Percentiles rank a stretch among this genome's conserved stretches.
Conservation (phyloP, 1,140 invertebrate species). For the Cepaea nemoralis region DNA sequence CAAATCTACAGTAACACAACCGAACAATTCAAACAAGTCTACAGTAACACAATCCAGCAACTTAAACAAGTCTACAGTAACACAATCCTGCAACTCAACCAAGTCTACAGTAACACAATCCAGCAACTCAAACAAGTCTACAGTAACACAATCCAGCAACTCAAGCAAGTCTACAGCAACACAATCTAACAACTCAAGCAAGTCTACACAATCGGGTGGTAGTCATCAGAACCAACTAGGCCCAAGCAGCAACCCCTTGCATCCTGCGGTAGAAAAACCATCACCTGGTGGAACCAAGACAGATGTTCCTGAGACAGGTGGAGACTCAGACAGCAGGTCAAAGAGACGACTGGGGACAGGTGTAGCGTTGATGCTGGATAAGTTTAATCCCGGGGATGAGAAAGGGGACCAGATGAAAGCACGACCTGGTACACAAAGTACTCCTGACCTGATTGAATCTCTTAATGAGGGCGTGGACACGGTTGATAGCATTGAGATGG, state of each 20-base stretch:
- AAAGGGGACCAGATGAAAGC: slow-evolving; percentile 40
- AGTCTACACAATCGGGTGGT: background rate
- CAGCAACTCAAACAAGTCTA: slow-evolving; percentile 1
- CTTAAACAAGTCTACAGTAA: background rate
- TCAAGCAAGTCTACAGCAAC: too few relatives aligned
- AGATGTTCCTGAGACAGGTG: background rate
- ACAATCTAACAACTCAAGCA: background rate
- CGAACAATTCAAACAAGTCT: slow-evolving; percentile 8
- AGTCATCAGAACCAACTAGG: background rate
- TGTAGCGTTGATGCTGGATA: slow-evolving; percentile 57
- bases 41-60: background rate
- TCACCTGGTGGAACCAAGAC: background rate
- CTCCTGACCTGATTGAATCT: slow-evolving; percentile 42
- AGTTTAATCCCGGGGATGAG: slow-evolving; percentile 61
- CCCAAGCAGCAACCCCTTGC: background rate
- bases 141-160: too few relatives aligned
- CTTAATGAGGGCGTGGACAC: background rate
- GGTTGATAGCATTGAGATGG: background rate
- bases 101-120: background rate
- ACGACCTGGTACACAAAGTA: slow-evolving; percentile 44
- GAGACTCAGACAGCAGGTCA: background rate
- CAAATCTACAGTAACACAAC: background rate
- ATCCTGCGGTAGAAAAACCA: background rate
- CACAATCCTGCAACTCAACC: too few relatives aligned
- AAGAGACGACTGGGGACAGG: slow-evolving; percentile 43